Evolutionary conservation across 2,113 vertebrate genomes (phyloP).

Genomic region (Chaetops frenatus): DNA sequence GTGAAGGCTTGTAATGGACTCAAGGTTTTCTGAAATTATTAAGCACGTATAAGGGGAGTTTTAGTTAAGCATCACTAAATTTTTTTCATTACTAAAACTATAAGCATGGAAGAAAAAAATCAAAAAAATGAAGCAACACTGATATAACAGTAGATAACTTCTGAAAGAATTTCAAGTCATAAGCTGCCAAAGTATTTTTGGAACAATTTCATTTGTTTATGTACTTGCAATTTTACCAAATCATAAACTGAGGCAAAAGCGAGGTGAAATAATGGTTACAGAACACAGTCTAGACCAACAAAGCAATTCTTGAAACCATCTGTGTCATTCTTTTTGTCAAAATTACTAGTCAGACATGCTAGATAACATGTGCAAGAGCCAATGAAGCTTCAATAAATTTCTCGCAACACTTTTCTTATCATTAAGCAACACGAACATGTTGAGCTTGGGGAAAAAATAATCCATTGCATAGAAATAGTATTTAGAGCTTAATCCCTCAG

Average conservation of each 20-base stretch:
- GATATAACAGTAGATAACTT: neutral
- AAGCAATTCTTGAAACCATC: neutral
- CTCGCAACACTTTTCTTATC: constrained; percentile 23
- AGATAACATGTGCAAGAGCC: neutral
- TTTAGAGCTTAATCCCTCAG: constrained; percentile 50
- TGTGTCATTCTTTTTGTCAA: neutral
- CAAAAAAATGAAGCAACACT: neutral
- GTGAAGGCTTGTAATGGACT: neutral
- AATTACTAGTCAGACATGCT: neutral
- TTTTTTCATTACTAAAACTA: neutral
- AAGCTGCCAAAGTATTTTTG: neutral
- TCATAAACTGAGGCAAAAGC: neutral
- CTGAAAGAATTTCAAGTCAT: neutral
- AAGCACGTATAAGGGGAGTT: neutral
- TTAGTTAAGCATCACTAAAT: neutral
- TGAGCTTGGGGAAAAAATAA: constrained; percentile 50
- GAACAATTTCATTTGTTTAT: neutral
- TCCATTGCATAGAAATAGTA: constrained; percentile 40
- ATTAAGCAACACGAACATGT: constrained; percentile 23
- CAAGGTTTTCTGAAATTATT: neutral
- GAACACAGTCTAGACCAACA: neutral
- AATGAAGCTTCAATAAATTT: neutral
- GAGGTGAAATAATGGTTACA: neutral
- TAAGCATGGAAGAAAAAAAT: neutral
- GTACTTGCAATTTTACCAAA: neutral